Conservation (phyloP, 1,140 invertebrate species). For the Sitophilus oryzae region DNA sequence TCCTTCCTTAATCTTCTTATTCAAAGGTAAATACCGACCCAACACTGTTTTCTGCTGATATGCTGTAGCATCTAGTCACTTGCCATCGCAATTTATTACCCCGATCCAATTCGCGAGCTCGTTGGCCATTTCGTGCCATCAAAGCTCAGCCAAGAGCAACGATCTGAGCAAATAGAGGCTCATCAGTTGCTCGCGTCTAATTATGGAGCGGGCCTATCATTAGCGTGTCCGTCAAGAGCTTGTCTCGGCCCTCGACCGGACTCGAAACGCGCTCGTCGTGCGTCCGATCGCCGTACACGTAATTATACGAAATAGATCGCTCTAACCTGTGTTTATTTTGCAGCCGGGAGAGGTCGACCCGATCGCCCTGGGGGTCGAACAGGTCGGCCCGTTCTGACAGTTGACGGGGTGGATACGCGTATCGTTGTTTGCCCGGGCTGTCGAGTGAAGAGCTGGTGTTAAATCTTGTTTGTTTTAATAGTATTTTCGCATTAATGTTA, state of each 20-base stretch:
- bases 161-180: neutral
- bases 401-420: no score
- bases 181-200: neutral
- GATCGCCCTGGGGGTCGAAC: neutral
- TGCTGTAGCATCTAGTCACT: no score
- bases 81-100: no score
- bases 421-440: no score
- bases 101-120: no score
- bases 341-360: no score
- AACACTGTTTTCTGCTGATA: no score
- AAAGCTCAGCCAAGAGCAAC: neutral
- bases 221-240: neutral
- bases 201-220: neutral
- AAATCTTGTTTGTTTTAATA: no score
- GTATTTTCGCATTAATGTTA: no score
- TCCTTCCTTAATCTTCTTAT: no score
- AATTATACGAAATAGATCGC: neutral
- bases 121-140: neutral
- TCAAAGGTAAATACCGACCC: no score
- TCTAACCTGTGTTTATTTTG: conserved; percentile 2
- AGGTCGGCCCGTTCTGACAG: neutral
- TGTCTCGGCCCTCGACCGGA: neutral
- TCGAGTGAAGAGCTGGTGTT: no score
- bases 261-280: neutral
- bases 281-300: neutral